Evolutionary conservation across 2,797 vertebrate species (phyloP).

Genomic region (Sorex maritimensis): DNA sequence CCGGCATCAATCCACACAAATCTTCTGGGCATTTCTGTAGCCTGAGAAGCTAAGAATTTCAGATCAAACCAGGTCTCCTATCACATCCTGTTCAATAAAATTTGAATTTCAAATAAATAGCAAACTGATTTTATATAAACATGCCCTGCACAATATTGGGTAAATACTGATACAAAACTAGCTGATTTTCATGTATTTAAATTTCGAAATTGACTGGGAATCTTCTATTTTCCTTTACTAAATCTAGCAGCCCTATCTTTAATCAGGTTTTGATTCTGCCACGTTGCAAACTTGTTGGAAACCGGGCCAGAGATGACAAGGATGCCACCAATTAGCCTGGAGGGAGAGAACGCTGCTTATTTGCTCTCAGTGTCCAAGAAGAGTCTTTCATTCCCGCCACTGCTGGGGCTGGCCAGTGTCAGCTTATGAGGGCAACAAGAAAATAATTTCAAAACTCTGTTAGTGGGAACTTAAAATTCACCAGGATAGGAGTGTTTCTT

Average conservation of each 20-base stretch:
- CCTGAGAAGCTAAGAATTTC: not conserved
- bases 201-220: conserved; percentile 32
- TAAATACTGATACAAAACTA: conserved; percentile 16
- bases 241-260: not conserved
- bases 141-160: not conserved
- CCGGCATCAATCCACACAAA: not conserved
- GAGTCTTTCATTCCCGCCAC: not conserved
- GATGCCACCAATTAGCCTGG: not conserved
- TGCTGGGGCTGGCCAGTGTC: not conserved
- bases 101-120: not conserved
- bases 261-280: not conserved
- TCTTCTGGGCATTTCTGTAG: not conserved
- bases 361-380: not conserved
- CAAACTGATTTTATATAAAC: not conserved
- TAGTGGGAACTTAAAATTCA: not conserved
- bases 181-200: not conserved
- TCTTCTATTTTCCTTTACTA: conserved; percentile 26
- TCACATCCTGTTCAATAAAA: not conserved
- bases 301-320: not conserved
- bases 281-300: not conserved
- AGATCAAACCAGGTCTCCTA: not conserved
- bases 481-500: not conserved
- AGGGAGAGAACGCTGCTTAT: not conserved
- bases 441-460: not conserved
- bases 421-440: not conserved